Percentiles rank a stretch among this genome's conserved stretches.
These are phyloP conservation scores for Mythimna vitellina DNA, from an alignment of 2,888 invertebrate genomes.

Conservation along the genomic window DNA sequence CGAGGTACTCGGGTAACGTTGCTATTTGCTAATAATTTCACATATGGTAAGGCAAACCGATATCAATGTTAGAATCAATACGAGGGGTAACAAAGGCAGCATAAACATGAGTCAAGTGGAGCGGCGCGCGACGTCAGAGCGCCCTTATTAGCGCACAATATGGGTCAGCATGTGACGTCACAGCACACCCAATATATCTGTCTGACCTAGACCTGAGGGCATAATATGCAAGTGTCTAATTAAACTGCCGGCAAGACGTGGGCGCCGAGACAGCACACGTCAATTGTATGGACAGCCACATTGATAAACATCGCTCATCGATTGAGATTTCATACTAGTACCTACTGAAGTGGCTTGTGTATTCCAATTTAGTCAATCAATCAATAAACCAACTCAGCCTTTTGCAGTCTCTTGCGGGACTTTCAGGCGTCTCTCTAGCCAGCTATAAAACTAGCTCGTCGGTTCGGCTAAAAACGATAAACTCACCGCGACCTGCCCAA, in stretches of 20 bases:
- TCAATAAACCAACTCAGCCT: background rate
- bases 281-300: background rate
- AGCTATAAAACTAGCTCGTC: background rate
- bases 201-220: conserved; percentile 29
- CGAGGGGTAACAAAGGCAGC: background rate
- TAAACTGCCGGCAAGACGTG: conserved; percentile 14
- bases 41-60: background rate
- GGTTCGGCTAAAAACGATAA: background rate
- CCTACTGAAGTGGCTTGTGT: background rate
- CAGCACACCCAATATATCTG: background rate
- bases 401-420: background rate
- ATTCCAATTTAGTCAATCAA: conserved; percentile 8
- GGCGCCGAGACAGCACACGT: background rate
- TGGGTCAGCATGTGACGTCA: conserved; percentile 42
- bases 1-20: background rate
- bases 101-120: conserved; percentile 21
- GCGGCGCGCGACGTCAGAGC: conserved; percentile 13
- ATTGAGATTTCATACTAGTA: background rate
- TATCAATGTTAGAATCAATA: conserved; percentile 35
- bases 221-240: conserved; percentile 7
- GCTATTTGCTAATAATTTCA: background rate
- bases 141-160: conserved; percentile 23
- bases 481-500: background rate
- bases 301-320: background rate
- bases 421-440: background rate